Base-by-base conservation (phyloP, 2,113 vertebrate genomes). In the Phaethornis superciliosus region DNA sequence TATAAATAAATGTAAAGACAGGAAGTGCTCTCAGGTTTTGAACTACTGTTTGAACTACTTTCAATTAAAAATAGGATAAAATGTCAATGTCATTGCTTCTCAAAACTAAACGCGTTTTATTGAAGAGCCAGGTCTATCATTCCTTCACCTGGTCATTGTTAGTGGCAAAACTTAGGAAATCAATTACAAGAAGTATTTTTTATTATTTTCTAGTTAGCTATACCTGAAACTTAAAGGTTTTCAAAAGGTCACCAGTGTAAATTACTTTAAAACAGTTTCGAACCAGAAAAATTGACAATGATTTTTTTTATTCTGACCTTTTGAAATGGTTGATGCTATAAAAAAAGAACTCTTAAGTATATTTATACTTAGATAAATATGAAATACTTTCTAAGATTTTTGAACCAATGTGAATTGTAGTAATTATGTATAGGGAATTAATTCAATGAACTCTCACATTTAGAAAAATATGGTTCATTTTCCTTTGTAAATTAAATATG, bases 191-290 rank as follows among this genome's bases (percentile, higher is more conserved):
- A 7, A 47, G 18, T 21, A 21, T 4, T 28, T 47, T 14, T 15
- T 40, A 27, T 47, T 9, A 28, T 49, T 79, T 40, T 15, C 20
- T 6, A 15, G 8, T 72, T 67, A n/a, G 18, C 27, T 71, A 30
- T 67, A 69, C 17, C 24, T 51, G 81, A 74, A 87, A 74, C 24
- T 33, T 90, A 37, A 71, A 62, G 3, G 22, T 71, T 76, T 78
- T 23, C 9, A 90, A 94, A 89, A 95, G 52, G 26, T 89, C 28
- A 93, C 27, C 89, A 76, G 7, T 75, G 16, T 71, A 84, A 91
- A 86, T 88, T 59, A 52, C 26, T 89, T 85, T 78, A 70, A 70
- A 93, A 90, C 1, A 60, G 14, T 94, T 28, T 49, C 22, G n/a
- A 84, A 55, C 37, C 65, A 46, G 60, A 70, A 16, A 75, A 78